Conservation (phyloP, 2,888 invertebrate species). For the Rhagonycha fulva region DNA sequence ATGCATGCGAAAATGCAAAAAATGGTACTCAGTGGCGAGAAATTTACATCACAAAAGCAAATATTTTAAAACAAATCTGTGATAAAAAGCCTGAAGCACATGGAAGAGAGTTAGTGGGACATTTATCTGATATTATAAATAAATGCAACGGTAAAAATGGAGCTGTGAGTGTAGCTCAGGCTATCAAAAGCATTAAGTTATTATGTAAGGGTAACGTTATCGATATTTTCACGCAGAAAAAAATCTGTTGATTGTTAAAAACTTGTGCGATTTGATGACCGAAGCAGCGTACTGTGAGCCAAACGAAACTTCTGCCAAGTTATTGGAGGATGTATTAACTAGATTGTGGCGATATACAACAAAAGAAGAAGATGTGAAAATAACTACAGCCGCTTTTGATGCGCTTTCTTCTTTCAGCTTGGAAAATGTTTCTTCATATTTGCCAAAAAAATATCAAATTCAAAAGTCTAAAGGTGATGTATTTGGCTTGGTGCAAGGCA, state of each 20-base stretch:
- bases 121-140: conserved; percentile 75
- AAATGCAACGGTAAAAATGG: conserved; percentile 60
- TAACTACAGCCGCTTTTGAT: conserved; percentile 64
- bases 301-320: conserved; percentile 63
- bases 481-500: conserved; percentile 49
- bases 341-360: conserved; percentile 67
- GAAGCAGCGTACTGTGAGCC: conserved; percentile 68
- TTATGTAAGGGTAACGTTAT: conserved; percentile 75
- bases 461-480: background rate
- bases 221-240: conserved; percentile 70
- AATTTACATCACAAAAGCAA: conserved; percentile 66
- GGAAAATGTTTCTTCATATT: conserved; percentile 57
- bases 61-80: conserved; percentile 69
- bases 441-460: conserved; percentile 34
- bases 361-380: conserved; percentile 55
- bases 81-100: conserved; percentile 70
- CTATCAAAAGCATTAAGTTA: conserved; percentile 69
- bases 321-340: conserved; percentile 61
- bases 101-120: conserved; percentile 74
- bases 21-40: conserved; percentile 50
- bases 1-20: conserved; percentile 51
- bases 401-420: conserved; percentile 65
- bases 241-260: conserved; percentile 61
- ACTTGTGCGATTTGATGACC: conserved; percentile 70
- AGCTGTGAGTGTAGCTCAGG: conserved; percentile 64